Percentiles rank a stretch among this genome's conserved stretches.
These are phyloP conservation scores for Lutraria lutraria DNA, from an alignment of 2,888 invertebrate genomes.

Conservation along the genomic window DNA sequence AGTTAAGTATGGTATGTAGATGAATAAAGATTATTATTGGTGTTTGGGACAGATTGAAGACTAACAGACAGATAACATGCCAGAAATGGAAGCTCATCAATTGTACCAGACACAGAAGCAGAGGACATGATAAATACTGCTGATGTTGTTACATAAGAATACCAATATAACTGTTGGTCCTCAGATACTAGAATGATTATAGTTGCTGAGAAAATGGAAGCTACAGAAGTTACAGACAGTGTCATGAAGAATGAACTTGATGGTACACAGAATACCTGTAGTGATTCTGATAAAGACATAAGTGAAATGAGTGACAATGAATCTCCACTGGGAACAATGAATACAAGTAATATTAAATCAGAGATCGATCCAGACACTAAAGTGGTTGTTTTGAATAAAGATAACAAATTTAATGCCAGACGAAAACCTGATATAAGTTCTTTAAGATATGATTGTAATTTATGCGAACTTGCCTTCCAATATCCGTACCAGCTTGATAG, in stretches of 20 bases:
- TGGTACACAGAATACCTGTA: neutral
- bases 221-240: neutral
- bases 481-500: constrained; percentile 59
- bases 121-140: too few relatives aligned
- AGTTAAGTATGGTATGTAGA: too few relatives aligned
- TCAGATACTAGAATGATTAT: too few relatives aligned
- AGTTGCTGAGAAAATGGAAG: neutral
- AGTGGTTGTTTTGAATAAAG: constrained; percentile 54
- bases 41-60: too few relatives aligned
- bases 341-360: neutral
- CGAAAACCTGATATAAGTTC: constrained; percentile 46
- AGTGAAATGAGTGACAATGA: neutral
- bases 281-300: neutral
- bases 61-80: too few relatives aligned
- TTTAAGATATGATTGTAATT: constrained; percentile 39
- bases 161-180: too few relatives aligned
- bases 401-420: constrained; percentile 45
- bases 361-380: constrained; percentile 1
- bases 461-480: constrained; percentile 51
- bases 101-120: too few relatives aligned
- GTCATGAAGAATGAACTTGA: neutral
- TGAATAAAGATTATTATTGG: too few relatives aligned
- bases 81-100: too few relatives aligned
- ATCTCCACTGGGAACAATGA: neutral
- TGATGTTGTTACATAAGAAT: too few relatives aligned